Base-by-base conservation (phyloP, 2,113 vertebrate genomes). In the Phrynocephalus versicolor region DNA sequence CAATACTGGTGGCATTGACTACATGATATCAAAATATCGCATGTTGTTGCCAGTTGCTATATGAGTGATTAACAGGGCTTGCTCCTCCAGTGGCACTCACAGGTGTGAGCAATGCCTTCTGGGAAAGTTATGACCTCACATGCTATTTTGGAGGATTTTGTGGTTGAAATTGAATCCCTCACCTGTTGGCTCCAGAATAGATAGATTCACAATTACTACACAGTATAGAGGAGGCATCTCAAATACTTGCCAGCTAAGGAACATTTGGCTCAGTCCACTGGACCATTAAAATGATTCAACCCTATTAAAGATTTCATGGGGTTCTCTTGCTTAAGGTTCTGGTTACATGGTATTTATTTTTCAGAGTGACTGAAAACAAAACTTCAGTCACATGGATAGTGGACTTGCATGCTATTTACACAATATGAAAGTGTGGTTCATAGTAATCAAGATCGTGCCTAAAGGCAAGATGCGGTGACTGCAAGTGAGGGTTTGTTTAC, bases 171-270 rank as follows among this genome's bases (percentile, higher is more conserved):
- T 2, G 13, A 90, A 71, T 91, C 57, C 39, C 77, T 93, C 92
- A 91, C 87, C 88, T 89, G 79, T 89, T 92, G 1, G 0, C 14
- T 58, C 87, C 85, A 91, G 79, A 87, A 89, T 27, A 82, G 79
- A 89, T 72, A 23, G 14, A 81, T 81, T 72, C 19, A 60, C 88
- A 90, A 88, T 86, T 91, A 86, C 80, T 58, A 78, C 33, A n/a
- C 55, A 82, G 74, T 79, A 25, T 58, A 35, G 25, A 55, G 60
- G 25, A 89, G 81, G 71, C 62, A 89, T 85, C 74, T 88, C 82
- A 91, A 62, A 64, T 86, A 57, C 0, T 69, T 92, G 89, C 37
- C 33, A 79, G 51, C 15, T n/a, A 85, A 64, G 39, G 67, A 81
- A 41, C 33, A 74, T 35, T 82, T 76, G 37, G 83, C 80, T 86